These are phyloP conservation scores for Crenichthys baileyi DNA, from an alignment of 2,797 vertebrate genomes.

Conservation along the genomic window DNA sequence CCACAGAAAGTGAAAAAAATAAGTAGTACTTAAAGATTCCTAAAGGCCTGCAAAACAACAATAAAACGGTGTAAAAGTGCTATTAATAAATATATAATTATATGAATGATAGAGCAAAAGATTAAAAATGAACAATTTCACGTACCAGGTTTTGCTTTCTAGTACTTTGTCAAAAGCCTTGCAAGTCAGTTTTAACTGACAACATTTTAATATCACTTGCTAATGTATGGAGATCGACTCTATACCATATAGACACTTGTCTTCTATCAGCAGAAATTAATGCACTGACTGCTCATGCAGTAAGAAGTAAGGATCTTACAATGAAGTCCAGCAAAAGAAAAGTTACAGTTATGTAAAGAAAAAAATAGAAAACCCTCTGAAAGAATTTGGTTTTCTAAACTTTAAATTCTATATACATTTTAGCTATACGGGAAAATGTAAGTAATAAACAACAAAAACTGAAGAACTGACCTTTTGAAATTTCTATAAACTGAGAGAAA, in stretches of 20 bases:
- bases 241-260: neutral
- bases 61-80: neutral
- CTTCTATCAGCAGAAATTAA: neutral
- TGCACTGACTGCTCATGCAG: neutral
- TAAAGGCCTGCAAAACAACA: neutral
- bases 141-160: neutral
- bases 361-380: neutral
- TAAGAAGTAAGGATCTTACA: neutral
- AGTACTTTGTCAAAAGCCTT: neutral
- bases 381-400: neutral
- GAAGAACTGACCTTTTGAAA: too few relatives aligned
- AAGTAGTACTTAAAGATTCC: neutral
- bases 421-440: neutral
- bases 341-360: neutral
- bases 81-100: neutral
- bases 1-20: neutral
- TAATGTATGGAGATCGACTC: neutral
- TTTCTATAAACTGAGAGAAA: too few relatives aligned
- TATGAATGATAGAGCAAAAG: neutral
- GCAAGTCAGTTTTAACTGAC: neutral
- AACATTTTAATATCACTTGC: neutral
- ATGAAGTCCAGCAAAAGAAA: neutral
- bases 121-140: neutral
- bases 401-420: neutral
- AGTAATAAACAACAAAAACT: too few relatives aligned